Evolutionary conservation across 2,888 invertebrate genomes (phyloP), one percentile per base, ranked within the genome.

Genomic region (Perizoma affinitatum): DNA sequence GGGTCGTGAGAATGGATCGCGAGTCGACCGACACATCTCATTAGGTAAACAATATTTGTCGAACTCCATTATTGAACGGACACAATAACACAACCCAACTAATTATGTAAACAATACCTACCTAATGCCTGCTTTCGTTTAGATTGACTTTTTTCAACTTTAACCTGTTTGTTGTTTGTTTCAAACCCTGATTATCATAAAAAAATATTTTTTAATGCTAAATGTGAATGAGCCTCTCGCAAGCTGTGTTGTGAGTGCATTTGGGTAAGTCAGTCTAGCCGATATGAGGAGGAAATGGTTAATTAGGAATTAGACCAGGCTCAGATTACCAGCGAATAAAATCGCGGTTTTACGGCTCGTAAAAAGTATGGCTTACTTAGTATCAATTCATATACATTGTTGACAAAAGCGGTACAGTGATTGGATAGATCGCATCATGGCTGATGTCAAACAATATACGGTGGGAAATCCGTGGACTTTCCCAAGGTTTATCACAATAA

Each of bases 1-100:
- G 70, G 89, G 83, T 81, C 90, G 90, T 91, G 90, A 90, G 90
- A 90, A 90, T 86, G 76, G 77, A 81, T 87, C 78, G 83, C 84
- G 80, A 81, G 83, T n/a, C 80, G 84, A 75, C 80, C 80, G 79
- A 80, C 83, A 82, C 83, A 77, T 83, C 84, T 80, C 83, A 86
- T 90, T 88, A 85, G 76, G 83, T 86, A 88, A 90, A 90, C 87
- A 88, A 72, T 83, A 80, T 77, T 55, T 84, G 75, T 78, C 75
- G 69, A 74, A 72, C 72, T 49, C 69, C 70, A 71, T 71, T 70
- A 57, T 72, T 65, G 72, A 57, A 65, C 50, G 22, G 22, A 65
- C 55, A 55, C 54, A 7, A 7, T 38, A 33, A 50, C 42, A 54
- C 47, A 41, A 62, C 65, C 66, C 69, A 66, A 70, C 72, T 74